These are phyloP conservation scores for Lasioglossum pauxillum DNA, from an alignment of 2,888 invertebrate species.

Conservation along the genomic window DNA sequence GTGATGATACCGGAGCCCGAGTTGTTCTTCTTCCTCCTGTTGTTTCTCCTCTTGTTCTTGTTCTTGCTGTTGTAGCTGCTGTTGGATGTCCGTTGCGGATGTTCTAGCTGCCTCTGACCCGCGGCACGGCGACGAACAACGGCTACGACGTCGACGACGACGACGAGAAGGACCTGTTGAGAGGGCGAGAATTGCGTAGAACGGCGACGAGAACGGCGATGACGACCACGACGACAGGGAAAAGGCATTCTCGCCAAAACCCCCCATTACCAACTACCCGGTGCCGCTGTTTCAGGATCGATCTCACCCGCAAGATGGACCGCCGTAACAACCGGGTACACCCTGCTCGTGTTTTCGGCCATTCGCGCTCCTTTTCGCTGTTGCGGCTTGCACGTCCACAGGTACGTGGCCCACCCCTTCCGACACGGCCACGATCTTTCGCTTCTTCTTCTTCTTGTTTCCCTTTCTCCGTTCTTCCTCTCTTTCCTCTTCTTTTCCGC, in stretches of 20 bases:
- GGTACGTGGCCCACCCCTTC: conserved; percentile 47
- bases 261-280: conserved; percentile 83
- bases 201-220: conserved; percentile 73
- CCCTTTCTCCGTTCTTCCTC: not conserved
- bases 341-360: conserved; percentile 77
- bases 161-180: conserved; percentile 74
- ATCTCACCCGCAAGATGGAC: conserved; percentile 75
- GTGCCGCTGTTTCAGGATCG: conserved; percentile 75
- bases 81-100: not conserved
- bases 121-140: conserved; percentile 39
- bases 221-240: conserved; percentile 81
- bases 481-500: not conserved
- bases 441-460: not conserved
- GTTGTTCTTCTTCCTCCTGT: not conserved
- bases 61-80: not conserved
- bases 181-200: conserved; percentile 53
- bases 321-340: conserved; percentile 73
- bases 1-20: not conserved
- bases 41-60: not conserved
- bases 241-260: conserved; percentile 84
- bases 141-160: conserved; percentile 48
- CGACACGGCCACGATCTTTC: not conserved
- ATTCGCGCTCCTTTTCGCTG: conserved; percentile 75
- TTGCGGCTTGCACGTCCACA: conserved; percentile 53
- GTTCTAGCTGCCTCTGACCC: conserved; percentile 24